Evolutionary conservation across 2,888 invertebrate species (phyloP).

Genomic region (Leptogaster cylindrica): DNA sequence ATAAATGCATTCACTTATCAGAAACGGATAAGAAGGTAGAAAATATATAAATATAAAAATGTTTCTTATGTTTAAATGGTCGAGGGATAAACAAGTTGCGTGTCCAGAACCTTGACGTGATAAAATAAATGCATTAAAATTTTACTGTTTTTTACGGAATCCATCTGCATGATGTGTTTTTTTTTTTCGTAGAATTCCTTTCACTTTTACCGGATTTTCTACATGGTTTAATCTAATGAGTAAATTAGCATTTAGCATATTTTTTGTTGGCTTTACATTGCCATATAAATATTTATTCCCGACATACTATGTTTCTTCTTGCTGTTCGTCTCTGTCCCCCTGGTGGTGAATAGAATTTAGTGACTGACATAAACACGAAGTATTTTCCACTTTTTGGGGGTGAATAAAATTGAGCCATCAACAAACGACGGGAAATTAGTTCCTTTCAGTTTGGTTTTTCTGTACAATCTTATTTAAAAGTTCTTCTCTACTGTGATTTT

Average conservation of each 20-base stretch:
- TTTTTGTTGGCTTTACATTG: too few relatives aligned
- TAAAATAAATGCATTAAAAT: slow-evolving; percentile 33
- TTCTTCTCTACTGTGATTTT: too few relatives aligned
- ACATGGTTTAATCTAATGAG: neutral
- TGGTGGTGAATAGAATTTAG: neutral
- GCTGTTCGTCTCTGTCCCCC: too few relatives aligned
- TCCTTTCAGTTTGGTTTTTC: too few relatives aligned
- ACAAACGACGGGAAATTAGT: neutral
- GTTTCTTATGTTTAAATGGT: slow-evolving; percentile 17
- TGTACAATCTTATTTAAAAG: too few relatives aligned
- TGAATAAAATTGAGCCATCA: neutral
- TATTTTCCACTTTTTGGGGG: neutral
- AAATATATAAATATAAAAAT: neutral
- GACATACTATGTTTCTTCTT: too few relatives aligned
- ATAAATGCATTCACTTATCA: slow-evolving; percentile 11
- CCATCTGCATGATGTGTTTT: slow-evolving; percentile 32
- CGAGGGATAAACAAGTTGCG: slow-evolving; percentile 37
- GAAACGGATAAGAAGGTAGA: neutral
- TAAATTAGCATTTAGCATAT: too few relatives aligned
- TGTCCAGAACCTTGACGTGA: slow-evolving; percentile 27
- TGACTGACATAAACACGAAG: slow-evolving; percentile 1
- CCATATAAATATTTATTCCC: too few relatives aligned
- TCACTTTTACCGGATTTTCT: slow-evolving; percentile 2
- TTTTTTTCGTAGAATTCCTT: slow-evolving; percentile 13
- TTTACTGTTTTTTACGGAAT: slow-evolving; percentile 8